A percentile compares a stretch with the other conserved stretches of the same genome.
phyloP scores from a whole-genome alignment of 1,140 invertebrate genomes.

The Drosophila kanapiae region DNA sequence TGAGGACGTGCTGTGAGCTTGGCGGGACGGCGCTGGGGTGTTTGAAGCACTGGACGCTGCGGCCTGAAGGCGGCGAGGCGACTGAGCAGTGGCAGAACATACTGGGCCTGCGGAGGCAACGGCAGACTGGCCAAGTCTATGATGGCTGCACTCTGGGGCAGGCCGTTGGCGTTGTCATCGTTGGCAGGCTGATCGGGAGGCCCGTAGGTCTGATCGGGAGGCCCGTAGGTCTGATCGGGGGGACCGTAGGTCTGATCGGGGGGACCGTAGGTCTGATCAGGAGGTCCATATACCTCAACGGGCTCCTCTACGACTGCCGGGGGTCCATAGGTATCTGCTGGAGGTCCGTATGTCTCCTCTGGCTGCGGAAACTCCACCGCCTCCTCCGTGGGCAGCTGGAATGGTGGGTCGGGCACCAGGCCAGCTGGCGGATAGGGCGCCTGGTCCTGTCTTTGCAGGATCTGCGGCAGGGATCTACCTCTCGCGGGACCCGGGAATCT shows the following conservation, averaged over 20 bases:
- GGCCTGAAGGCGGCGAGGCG: conserved; percentile 61
- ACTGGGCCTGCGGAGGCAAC: conserved; percentile 59
- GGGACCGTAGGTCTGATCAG: conserved; percentile 31
- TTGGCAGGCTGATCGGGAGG: conserved; percentile 46
- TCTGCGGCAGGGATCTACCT: conserved; percentile 7
- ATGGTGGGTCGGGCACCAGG: conserved; percentile 65
- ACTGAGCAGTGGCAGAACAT: conserved; percentile 59
- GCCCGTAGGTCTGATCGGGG: conserved; percentile 47
- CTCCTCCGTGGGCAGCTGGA: conserved; percentile 71
- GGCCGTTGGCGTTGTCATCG: conserved; percentile 9
- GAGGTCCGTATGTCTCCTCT: conserved; percentile 61
- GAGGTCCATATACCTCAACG: conserved; percentile 31
- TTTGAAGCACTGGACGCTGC: conserved; percentile 18
- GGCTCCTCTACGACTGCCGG: conserved; percentile 37
- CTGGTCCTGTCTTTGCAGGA: conserved; percentile 53
- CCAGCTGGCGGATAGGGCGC: conserved; percentile 76
- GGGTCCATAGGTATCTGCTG: conserved; percentile 51
- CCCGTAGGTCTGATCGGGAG: conserved; percentile 41
- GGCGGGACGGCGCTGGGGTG: conserved; percentile 52
- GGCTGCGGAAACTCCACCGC: conserved; percentile 49
- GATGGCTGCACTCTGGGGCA: conserved; percentile 52
- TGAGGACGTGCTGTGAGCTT: conserved; percentile 51
- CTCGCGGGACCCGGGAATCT: conserved; percentile 53
- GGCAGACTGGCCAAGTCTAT: conserved; percentile 59
- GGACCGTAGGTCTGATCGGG: conserved; percentile 45